Base-by-base conservation (phyloP, 1,140 invertebrate genomes). In the Rhopalosiphum padi region DNA sequence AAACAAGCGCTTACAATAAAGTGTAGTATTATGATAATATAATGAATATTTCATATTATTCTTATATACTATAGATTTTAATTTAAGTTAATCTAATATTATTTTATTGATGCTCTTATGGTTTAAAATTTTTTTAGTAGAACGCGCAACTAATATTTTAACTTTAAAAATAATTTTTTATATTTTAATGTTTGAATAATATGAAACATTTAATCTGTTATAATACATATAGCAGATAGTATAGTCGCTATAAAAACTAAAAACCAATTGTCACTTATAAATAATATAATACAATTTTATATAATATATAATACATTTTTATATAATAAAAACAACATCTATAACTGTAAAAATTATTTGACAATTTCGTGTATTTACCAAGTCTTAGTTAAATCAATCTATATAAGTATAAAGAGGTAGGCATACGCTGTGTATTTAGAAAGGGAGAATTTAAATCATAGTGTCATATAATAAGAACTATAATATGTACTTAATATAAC, bases 401-500 rank as follows among this genome's bases (percentile, higher is more conserved):
- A 30, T n/a, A 6, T n/a, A 68, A 37, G 37, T 22, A 37, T 35
- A 41, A 83, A 22, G 11, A 43, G 37, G 22, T 85, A 25, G 23
- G 4, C 9, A 21, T n/a, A 1, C 35, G 22, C 25, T 25, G 48
- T 37, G 48, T 55, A 35, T 89, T 89, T 89, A 89, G 88, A 55
- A 89, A 89, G 88, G 88, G 4, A 89, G 9, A 89, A 88, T 51
- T 48, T 18, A 22, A 88, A 88, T 48, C 15, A 41, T 46, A 87
- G 86, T 55, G 88, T 55, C 48, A 41, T 55, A 37, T 89, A 89
- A 89, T 89, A 89, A 53, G 51, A 37, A 55, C 35, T 55, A 51
- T 87, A 82, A 77, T 77, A 35, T 35, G 35, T 55, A 41, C 88
- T 89, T 89, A 89, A 5, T 89, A 89, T 53, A 53, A 89, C 51